These are phyloP conservation scores for Zingel zingel DNA, from an alignment of 2,113 vertebrate genomes.

Conservation along the genomic window DNA sequence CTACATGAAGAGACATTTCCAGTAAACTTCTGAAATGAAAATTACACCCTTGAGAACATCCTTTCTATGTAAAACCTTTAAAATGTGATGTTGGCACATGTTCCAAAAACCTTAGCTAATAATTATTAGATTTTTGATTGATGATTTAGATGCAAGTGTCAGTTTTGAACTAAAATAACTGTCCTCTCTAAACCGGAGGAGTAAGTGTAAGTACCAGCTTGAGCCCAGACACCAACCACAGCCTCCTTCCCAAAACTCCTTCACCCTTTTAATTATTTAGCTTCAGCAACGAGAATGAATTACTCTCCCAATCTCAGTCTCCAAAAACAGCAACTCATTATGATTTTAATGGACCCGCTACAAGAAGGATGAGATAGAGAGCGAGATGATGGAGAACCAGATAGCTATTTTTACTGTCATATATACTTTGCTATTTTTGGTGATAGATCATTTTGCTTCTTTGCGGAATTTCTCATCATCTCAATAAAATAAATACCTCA, in stretches of 20 bases:
- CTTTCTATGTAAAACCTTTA: background rate
- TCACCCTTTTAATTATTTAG: conserved; percentile 70
- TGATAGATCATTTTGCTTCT: background rate
- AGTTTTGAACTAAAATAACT: background rate
- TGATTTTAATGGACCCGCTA: conserved; percentile 60
- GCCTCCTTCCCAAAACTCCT: conserved; percentile 15
- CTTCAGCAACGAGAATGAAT: conserved; percentile 60
- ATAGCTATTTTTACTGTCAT: conserved; percentile 42
- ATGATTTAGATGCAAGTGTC: background rate
- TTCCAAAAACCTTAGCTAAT: background rate
- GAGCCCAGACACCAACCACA: background rate
- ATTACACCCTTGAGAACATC: background rate
- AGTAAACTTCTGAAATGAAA: background rate
- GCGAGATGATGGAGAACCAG: conserved; percentile 43
- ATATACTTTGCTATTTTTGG: conserved; percentile 39
- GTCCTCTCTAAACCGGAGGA: background rate
- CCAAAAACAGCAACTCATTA: conserved; percentile 77
- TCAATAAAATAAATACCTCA: too few relatives aligned
- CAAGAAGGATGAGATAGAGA: conserved; percentile 43
- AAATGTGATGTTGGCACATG: background rate
- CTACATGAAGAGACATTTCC: background rate
- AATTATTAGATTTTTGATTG: background rate
- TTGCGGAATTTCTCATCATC: too few relatives aligned
- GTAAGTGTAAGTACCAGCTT: background rate
- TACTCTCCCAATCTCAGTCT: conserved; percentile 49